phyloP scores from a whole-genome alignment of 2,797 vertebrate genomes.

The Triplophysa bombifrons region DNA sequence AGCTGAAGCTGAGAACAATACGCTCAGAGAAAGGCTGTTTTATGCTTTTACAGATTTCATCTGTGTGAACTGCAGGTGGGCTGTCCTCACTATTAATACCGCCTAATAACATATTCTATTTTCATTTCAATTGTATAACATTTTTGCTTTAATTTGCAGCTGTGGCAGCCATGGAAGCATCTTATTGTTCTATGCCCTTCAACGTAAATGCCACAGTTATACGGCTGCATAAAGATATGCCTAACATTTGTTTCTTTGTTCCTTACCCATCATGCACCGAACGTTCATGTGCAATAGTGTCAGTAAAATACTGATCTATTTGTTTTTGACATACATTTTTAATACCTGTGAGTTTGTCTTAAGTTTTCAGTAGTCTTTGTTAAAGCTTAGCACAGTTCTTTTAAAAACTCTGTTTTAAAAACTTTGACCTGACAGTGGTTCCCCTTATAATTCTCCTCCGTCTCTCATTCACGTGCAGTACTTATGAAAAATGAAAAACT shows the following conservation, averaged over 20 bases:
- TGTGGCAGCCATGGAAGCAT: not conserved
- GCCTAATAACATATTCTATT: conserved; percentile 11
- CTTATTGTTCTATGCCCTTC: not conserved
- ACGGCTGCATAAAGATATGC: not conserved
- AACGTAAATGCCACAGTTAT: not conserved
- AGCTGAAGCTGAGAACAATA: conserved; percentile 21
- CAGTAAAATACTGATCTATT: conserved; percentile 16
- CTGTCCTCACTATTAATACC: conserved; percentile 14
- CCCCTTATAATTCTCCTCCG: conserved; percentile 7
- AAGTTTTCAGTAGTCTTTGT: not conserved
- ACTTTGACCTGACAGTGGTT: conserved; percentile 10
- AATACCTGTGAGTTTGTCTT: not conserved
- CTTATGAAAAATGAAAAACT: conserved; percentile 24
- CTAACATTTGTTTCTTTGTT: not conserved
- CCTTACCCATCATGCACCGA: not conserved
- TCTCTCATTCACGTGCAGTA: conserved; percentile 4
- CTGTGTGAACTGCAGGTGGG: conserved; percentile 20
- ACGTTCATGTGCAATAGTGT: not conserved
- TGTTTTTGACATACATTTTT: conserved; percentile 19
- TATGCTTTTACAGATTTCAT: not conserved
- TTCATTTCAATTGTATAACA: not conserved
- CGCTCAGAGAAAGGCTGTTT: conserved; percentile 10
- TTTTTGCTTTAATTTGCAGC: not conserved
- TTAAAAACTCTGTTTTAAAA: not conserved
- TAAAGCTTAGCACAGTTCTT: not conserved